Base-by-base conservation (phyloP, 2,888 invertebrate genomes). In the Opisthograptis luteolata region DNA sequence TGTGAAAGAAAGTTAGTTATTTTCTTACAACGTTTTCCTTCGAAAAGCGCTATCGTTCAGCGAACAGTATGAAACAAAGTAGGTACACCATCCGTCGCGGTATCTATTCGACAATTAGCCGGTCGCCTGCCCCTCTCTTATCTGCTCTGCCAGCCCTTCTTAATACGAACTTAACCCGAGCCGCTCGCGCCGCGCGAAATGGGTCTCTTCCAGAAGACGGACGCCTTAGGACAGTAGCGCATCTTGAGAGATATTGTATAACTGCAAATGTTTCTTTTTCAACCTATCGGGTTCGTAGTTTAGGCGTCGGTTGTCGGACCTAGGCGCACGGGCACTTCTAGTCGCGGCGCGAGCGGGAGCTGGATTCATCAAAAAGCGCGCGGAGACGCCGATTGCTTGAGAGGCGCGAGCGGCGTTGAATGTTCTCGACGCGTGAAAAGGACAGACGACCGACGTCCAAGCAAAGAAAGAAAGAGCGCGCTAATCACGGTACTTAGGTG, bases 51-150 rank as follows among this genome's bases (percentile, higher is more conserved):
- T 37, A 36, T 35, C 27, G n/a, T 9, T 34, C 7, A 0, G 20
- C n/a, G 6, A 34, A 19, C 34, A 20, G 7, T 22, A 32, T 32
- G 34, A 30, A 37, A 37, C 31, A 37, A 49, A 36, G 37, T 37
- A 32, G 62, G 8, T 15, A 41, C 40, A 20, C 24, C 13, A 41
- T 48, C 34, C 30, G 39, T 49, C 46, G 53, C 27, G 42, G 27
- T 73, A 76, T 79, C 79, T 76, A 76, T 79, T 71, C 80, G 72
- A 79, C 85, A 84, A 86, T 87, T 86, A 85, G 72, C 65, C 79
- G 79, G 66, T 66, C 76, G 70, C 74, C 79, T 75, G 76, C 61
- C 69, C 60, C 40, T 50, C 55, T 70, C 76, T 86, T 87, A 87
- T 87, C 87, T 81, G 61, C 59, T 63, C 58, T 55, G 68, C 67